These are phyloP conservation scores for Sarcophaga rosellei DNA, from an alignment of 2,888 invertebrate genomes.

Conservation along the genomic window DNA sequence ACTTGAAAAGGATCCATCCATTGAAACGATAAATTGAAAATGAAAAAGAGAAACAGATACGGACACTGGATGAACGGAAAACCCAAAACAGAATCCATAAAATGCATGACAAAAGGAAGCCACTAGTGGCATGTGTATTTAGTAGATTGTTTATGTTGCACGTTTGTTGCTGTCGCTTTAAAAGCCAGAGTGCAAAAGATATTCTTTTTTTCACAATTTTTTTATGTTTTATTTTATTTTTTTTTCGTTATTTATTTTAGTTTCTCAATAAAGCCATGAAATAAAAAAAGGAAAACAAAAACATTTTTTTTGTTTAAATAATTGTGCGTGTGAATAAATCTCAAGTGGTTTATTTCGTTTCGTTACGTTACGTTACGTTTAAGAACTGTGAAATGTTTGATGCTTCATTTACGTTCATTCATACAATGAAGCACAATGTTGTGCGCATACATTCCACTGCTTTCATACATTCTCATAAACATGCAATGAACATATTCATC, in stretches of 20 bases:
- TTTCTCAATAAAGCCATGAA: not conserved
- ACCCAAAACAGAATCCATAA: conserved; percentile 31
- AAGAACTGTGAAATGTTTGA: conserved; percentile 58
- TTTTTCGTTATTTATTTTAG: conserved; percentile 10
- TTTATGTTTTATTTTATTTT: conserved; percentile 21
- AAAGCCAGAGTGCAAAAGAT: conserved; percentile 39
- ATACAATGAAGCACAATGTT: conserved; percentile 45
- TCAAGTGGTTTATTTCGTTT: conserved; percentile 58
- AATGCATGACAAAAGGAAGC: conserved; percentile 49
- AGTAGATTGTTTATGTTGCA: conserved; percentile 34
- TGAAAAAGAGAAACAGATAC: not conserved
- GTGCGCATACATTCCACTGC: not conserved
- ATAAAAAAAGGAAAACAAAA: conserved; percentile 20
- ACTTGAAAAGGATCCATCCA: conserved; percentile 36
- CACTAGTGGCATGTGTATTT: conserved; percentile 50
- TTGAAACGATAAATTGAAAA: conserved; percentile 33
- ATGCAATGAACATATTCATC: conserved; percentile 17
- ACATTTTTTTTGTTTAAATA: conserved; percentile 2
- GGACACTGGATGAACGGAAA: not conserved
- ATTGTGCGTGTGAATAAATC: conserved; percentile 66
- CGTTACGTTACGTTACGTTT: not conserved
- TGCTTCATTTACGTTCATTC: conserved; percentile 65
- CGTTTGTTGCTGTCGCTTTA: conserved; percentile 16
- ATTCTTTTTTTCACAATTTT: conserved; percentile 22
- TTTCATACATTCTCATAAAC: not conserved